phyloP scores from a whole-genome alignment of 2,113 vertebrate species.

The Nothobranchius kuhntae region DNA sequence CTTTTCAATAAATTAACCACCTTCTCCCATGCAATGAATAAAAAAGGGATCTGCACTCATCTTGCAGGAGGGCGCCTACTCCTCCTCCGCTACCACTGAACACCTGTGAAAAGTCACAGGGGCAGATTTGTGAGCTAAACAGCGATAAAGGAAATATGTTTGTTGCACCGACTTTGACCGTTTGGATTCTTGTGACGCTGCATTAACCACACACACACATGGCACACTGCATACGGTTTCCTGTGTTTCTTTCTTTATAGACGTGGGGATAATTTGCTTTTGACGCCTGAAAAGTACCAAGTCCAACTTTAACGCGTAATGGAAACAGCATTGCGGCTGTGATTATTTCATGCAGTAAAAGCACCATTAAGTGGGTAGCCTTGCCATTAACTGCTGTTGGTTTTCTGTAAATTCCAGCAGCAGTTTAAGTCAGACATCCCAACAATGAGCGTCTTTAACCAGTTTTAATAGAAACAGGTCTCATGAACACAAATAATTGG shows the following conservation, averaged over 20 bases:
- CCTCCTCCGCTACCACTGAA: slow-evolving; percentile 74
- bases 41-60: slow-evolving; percentile 60
- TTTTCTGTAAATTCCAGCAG: slow-evolving; percentile 51
- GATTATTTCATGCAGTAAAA: slow-evolving; percentile 46
- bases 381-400: slow-evolving; percentile 47
- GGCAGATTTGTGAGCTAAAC: slow-evolving; percentile 59
- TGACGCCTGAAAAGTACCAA: slow-evolving; percentile 4
- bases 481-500: slow-evolving; percentile 76
- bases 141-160: slow-evolving; percentile 54
- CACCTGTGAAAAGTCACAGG: slow-evolving; percentile 70
- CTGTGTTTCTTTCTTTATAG: slow-evolving; percentile 17
- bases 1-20: slow-evolving; percentile 81
- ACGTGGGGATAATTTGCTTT: slow-evolving; percentile 37
- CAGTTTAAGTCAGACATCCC: slow-evolving; percentile 43
- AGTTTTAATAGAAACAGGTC: slow-evolving; percentile 66
- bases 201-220: slow-evolving; percentile 26
- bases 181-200: slow-evolving; percentile 31
- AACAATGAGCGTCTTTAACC: slow-evolving; percentile 71
- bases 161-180: slow-evolving; percentile 60
- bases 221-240: slow-evolving; percentile 9
- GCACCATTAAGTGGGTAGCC: slow-evolving; percentile 34
- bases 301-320: slow-evolving; percentile 37
- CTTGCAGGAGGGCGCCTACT: slow-evolving; percentile 61
- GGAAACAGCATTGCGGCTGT: slow-evolving; percentile 44
- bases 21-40: slow-evolving; percentile 73